Conservation (phyloP, 2,888 invertebrate species). For the Drosophila lacicola region DNA sequence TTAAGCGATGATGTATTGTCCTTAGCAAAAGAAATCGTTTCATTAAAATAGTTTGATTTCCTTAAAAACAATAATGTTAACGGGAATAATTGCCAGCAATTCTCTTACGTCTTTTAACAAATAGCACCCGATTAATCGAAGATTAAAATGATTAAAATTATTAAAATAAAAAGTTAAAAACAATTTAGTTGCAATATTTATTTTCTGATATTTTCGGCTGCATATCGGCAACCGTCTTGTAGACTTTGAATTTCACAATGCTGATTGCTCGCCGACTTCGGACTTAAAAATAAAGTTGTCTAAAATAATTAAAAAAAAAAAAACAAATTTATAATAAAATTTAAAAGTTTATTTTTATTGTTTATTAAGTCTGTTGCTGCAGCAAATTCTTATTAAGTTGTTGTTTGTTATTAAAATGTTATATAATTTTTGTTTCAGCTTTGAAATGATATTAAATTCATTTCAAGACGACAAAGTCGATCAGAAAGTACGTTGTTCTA, state of each 20-base stretch:
- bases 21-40: no score
- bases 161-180: no score
- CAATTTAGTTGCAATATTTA: no score
- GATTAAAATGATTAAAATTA: no score
- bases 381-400: not conserved
- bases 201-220: no score
- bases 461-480: not conserved
- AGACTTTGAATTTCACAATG: not conserved
- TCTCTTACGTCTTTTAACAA: no score
- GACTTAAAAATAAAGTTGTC: not conserved
- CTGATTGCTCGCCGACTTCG: not conserved
- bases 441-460: not conserved
- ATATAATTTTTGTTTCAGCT: not conserved
- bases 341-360: not conserved
- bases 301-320: not conserved
- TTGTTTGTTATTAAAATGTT: not conserved
- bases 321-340: not conserved
- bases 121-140: no score
- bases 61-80: no score
- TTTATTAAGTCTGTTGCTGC: not conserved
- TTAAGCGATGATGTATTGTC: no score
- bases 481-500: slow-evolving; percentile 12
- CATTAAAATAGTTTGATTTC: no score
- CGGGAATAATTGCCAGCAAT: no score
- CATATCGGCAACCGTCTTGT: no score